Base-by-base conservation (phyloP, 2,797 vertebrate species). In the Prunella strophiata region DNA sequence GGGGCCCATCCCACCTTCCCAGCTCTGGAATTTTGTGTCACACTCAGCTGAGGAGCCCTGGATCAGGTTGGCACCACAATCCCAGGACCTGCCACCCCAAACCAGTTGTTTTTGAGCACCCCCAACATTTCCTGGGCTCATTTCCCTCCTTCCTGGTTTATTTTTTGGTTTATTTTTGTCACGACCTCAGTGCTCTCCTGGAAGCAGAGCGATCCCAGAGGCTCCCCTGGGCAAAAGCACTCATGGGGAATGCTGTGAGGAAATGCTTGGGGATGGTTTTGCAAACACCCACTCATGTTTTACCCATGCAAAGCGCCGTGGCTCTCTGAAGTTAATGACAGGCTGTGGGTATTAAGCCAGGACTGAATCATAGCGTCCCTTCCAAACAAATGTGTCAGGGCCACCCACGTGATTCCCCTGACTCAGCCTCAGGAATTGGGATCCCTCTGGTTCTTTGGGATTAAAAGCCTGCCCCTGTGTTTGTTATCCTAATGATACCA, bases 351-450 rank as follows among this genome's bases (percentile, higher is more conserved):
- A 40, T 55, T 29, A 63, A 55, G 29, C 2, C 54, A 4, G 47
- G 10, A 13, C 0, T 96, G 95, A 96, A 62, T 96, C 95, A 96
- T 22, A 42, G 96, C 95, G 93, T 96, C 88, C 11, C 93, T 96
- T 73, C 20, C 34, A 90, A 59, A 87, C 9, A 80, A 65, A 79
- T 52, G 40, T 81, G 93, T 57, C 86, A 89, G 50, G 34, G 93
- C 63, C 51, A 9, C 82, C 62, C 89, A 88, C 27, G 72, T 88
- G 85, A 9, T 58, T 18, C 3, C 70, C 55, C 66, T 86, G 88
- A 90, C 36, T 80, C 76, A 94, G 57, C 62, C 61, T 66, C 11
- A 29, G 91, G 74, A 91, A 95, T 91, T 86, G 3, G 40, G 42
- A 65, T 67, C 68, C 76, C 83, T 68, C 58, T 15, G 51, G 10